Conservation (phyloP, 2,113 vertebrate genomes). For the Bubo blakistoni region DNA sequence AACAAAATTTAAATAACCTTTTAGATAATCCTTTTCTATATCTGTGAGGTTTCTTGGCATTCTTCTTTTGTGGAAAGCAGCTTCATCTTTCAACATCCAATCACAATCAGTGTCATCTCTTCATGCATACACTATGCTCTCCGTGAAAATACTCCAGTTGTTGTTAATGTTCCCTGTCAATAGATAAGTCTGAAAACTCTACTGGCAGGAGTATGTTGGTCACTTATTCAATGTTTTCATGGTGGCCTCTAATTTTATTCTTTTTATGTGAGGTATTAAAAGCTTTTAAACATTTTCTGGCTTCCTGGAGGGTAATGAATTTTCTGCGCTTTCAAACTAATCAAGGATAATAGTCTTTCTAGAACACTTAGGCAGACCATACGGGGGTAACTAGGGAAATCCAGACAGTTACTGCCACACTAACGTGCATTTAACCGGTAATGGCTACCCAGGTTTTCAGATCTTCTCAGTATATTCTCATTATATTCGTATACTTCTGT, state of each 20-base stretch:
- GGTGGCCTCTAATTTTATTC: neutral
- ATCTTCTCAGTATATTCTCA: neutral
- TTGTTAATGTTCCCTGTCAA: neutral
- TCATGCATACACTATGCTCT: neutral
- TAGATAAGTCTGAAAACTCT: neutral
- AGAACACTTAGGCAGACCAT: neutral
- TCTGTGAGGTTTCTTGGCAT: neutral
- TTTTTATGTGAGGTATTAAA: constrained; percentile 41
- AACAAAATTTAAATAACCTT: neutral
- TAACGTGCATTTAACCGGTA: neutral
- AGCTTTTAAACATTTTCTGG: constrained; percentile 42
- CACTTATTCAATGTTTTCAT: neutral
- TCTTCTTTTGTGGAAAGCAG: neutral
- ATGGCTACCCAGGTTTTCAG: neutral
- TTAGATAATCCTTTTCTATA: neutral
- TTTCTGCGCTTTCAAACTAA: neutral
- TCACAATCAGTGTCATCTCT: neutral
- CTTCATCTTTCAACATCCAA: neutral
- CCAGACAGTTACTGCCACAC: neutral
- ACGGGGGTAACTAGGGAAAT: neutral
- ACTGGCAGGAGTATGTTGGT: neutral
- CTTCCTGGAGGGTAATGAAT: constrained; percentile 38
- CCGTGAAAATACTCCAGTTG: neutral
- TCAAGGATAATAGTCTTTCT: constrained; percentile 17
- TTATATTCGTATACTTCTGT: neutral